Evolutionary conservation across 1,140 invertebrate species (phyloP).

Genomic region (Zophobas morio): DNA sequence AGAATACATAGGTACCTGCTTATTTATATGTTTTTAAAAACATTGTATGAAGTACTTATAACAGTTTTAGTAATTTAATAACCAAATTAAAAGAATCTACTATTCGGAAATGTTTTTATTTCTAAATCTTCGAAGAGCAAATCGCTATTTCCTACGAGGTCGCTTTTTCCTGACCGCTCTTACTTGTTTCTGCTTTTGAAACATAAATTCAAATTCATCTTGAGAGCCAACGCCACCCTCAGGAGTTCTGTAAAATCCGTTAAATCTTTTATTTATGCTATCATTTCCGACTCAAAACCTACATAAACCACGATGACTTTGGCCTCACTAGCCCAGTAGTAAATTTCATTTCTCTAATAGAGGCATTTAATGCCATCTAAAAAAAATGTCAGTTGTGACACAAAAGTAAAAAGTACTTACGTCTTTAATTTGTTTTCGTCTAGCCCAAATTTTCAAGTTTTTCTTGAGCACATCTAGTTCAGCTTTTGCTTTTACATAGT

Average conservation of each 20-base stretch:
- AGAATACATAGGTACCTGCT: no score
- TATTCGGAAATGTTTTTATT: no score
- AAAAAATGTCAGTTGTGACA: slow-evolving; percentile 43
- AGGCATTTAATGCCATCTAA: slow-evolving; percentile 58
- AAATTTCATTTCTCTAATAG: slow-evolving; percentile 60
- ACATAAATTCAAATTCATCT: no score
- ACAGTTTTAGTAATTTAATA: no score
- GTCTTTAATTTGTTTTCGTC: slow-evolving; percentile 69
- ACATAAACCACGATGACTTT: slow-evolving; percentile 56
- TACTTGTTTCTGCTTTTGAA: no score
- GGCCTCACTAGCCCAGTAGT: slow-evolving; percentile 54
- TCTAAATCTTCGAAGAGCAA: no score
- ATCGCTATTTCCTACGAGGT: no score
- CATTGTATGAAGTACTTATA: no score
- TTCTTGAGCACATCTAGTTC: slow-evolving; percentile 69
- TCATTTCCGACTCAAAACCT: background rate
- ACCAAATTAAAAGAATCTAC: no score
- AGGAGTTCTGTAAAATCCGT: slow-evolving; percentile 5
- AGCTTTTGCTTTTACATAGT: slow-evolving; percentile 71
- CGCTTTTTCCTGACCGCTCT: no score
- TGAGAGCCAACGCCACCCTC: background rate
- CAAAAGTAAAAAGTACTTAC: slow-evolving; percentile 55
- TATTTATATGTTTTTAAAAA: no score
- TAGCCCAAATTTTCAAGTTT: slow-evolving; percentile 69
- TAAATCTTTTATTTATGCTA: background rate